Base-by-base conservation (phyloP, 2,888 invertebrate genomes). In the Aphodius sticticus region DNA sequence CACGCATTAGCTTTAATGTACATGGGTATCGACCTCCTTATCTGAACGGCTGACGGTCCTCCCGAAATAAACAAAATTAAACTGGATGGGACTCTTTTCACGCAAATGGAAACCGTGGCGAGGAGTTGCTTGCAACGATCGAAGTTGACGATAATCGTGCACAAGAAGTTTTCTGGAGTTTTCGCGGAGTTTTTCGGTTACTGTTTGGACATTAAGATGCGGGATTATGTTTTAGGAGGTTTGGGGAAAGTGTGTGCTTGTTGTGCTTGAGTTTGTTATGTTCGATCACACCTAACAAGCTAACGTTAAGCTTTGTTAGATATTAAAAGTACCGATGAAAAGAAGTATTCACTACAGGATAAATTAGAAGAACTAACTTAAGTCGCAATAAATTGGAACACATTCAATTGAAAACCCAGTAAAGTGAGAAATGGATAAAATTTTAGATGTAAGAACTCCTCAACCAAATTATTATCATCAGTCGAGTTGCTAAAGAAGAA, bases 1-100 rank as follows among this genome's bases (percentile, higher is more conserved):
- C 37, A 15, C 75, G 76, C 53, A 76, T 35, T 53, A 79, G 76
- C 76, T 78, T 75, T 74, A 35, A 74, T 75, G 76, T 78, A 78
- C 75, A 37, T 75, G 70, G 76, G 53, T 53, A 53, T 53, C 69
- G 78, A 15, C 71, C 77, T 69, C 69, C 74, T 79, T 79, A 79
- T 71, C 79, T 76, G 53, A 76, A 79, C 70, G 76, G 76, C 79
- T 76, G 76, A 69, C 53, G 37, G 70, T 70, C 71, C 76, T 70
- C 14, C 53, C 71, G 76, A 76, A 79, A 79, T 79, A 79, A 79
- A 79, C 79, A 79, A 79, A 79, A 79, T 79, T 79, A 79, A 79
- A 76, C 79, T 53, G 76, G 79, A 79, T 76, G 76, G 78, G 78
- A 78, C 74, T 78, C 78, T 78, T 78, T 78, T 75, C 78, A 78